Conservation (phyloP, 2,797 vertebrate species). For the Protonibea diacanthus region DNA sequence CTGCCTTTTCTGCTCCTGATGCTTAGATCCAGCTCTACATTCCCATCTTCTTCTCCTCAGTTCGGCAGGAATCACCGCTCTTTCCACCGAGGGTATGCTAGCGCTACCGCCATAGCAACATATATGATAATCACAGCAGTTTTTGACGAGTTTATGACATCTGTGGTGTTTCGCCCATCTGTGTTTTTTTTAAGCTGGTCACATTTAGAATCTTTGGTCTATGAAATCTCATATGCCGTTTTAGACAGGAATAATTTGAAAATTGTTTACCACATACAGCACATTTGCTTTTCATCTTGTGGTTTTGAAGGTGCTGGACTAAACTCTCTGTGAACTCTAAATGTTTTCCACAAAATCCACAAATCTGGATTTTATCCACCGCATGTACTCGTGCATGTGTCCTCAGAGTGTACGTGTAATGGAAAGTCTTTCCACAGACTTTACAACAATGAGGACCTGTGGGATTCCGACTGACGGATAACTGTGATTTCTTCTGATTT, state of each 20-base stretch:
- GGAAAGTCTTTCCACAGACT: slow-evolving; percentile 50
- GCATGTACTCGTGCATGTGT: slow-evolving; percentile 36
- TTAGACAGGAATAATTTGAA: slow-evolving; percentile 26
- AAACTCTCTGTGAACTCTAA: slow-evolving; percentile 19
- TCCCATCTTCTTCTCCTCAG: too few relatives aligned
- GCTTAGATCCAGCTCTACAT: too few relatives aligned
- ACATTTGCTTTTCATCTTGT: slow-evolving; percentile 41
- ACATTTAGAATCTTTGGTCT: slow-evolving; percentile 20
- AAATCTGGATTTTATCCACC: slow-evolving; percentile 32
- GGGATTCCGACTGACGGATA: neutral
- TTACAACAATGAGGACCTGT: slow-evolving; percentile 25
- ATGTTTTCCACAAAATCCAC: slow-evolving; percentile 56
- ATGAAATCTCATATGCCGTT: slow-evolving; percentile 33
- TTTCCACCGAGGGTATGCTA: too few relatives aligned
- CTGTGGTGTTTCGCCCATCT: neutral
- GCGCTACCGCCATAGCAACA: too few relatives aligned
- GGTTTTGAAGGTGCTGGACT: slow-evolving; percentile 43
- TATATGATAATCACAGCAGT: neutral
- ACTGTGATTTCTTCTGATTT: slow-evolving; percentile 7
- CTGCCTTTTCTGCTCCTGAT: too few relatives aligned
- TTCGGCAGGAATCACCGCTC: too few relatives aligned
- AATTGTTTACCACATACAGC: slow-evolving; percentile 40
- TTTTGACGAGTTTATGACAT: neutral
- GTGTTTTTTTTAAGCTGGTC: slow-evolving; percentile 1
- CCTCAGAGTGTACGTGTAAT: slow-evolving; percentile 50